Evolutionary conservation across 2,797 vertebrate genomes (phyloP).

Genomic region (Thaleichthys pacificus): DNA sequence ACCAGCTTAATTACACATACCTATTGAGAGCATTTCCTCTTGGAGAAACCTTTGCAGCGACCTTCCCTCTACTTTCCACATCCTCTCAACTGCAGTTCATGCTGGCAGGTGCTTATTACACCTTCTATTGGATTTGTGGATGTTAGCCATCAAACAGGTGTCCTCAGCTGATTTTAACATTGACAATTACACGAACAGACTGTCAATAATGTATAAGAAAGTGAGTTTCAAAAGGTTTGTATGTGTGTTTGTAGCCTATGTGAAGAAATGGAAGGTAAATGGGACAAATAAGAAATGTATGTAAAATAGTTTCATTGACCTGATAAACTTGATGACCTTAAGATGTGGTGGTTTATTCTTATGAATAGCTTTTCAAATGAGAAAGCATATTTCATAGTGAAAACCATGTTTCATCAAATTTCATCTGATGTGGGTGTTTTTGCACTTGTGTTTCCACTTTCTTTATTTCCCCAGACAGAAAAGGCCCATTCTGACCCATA

Average conservation of each 20-base stretch:
- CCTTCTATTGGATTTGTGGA: constrained; percentile 30
- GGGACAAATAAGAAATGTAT: not conserved
- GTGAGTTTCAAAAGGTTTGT: not conserved
- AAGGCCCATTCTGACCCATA: constrained; percentile 3
- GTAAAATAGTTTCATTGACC: not conserved
- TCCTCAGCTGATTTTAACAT: constrained; percentile 25
- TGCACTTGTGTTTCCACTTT: not conserved
- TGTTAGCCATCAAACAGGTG: constrained; percentile 47
- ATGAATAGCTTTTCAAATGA: not conserved
- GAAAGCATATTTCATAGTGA: not conserved
- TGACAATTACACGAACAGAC: constrained; percentile 32
- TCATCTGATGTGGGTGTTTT: not conserved
- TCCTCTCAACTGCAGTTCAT: constrained; percentile 25
- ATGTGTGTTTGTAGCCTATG: not conserved
- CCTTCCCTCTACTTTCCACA: constrained; percentile 37
- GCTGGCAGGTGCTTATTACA: constrained; percentile 55
- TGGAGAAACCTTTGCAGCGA: constrained; percentile 37
- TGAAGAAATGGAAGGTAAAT: not conserved
- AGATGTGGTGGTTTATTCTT: not conserved
- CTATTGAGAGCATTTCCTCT: constrained; percentile 30
- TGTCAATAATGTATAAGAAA: too few relatives aligned
- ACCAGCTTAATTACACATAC: not conserved
- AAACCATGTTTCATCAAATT: not conserved
- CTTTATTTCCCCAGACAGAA: constrained; percentile 3
- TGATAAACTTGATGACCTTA: not conserved